phyloP scores from a whole-genome alignment of 2,113 vertebrate genomes.

The Paramormyrops kingsleyae region DNA sequence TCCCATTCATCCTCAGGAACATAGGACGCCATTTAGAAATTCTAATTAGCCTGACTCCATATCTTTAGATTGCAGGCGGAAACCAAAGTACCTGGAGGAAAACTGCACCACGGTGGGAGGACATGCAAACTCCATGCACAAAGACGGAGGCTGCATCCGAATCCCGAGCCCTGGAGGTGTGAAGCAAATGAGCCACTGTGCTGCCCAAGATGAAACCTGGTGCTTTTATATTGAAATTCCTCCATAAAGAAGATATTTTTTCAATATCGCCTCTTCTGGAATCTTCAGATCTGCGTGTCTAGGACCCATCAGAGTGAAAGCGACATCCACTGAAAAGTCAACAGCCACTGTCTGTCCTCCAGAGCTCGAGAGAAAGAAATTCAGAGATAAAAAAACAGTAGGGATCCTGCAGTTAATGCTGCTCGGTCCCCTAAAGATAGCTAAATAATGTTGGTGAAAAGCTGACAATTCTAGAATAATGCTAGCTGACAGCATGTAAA shows the following conservation, averaged over 20 bases:
- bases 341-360: neutral
- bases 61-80: neutral
- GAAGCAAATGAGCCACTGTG: neutral
- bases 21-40: neutral
- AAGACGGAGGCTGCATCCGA: neutral
- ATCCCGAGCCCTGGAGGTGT: neutral
- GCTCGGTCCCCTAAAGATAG: neutral
- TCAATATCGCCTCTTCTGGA: neutral
- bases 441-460: neutral
- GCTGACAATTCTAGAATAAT: neutral
- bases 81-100: neutral
- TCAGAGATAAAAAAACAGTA: neutral
- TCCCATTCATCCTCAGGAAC: neutral
- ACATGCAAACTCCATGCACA: neutral
- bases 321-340: neutral
- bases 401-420: neutral
- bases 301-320: neutral
- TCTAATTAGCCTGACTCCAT: neutral
- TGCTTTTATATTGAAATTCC: neutral
- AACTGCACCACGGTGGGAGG: neutral
- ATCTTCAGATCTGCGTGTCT: neutral
- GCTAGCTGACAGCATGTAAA: neutral
- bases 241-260: neutral
- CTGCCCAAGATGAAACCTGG: neutral
- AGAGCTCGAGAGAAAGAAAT: neutral